Conservation (phyloP, 2,113 vertebrate species). For the Sylvilagus bachmani region DNA sequence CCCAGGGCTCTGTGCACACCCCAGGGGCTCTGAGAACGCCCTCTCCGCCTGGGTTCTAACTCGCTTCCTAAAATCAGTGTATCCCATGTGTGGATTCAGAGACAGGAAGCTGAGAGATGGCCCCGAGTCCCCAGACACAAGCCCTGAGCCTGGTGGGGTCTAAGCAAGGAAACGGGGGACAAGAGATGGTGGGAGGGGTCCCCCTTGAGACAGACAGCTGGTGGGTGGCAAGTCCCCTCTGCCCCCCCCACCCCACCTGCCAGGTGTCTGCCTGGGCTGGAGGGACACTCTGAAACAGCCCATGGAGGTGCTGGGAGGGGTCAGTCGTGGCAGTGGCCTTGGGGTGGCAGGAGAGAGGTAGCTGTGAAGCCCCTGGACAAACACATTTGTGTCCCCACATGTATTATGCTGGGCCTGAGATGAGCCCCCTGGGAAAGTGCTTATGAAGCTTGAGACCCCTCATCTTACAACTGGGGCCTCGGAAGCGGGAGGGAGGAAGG, state of each 20-base stretch:
- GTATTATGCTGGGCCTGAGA: not conserved
- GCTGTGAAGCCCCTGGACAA: constrained; percentile 13
- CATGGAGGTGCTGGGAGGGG: too few relatives aligned
- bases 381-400: not conserved
- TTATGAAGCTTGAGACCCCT: not conserved
- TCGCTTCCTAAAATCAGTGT: constrained; percentile 37
- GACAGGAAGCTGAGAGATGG: constrained; percentile 1
- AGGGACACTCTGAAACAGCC: not conserved
- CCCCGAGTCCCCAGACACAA: not conserved
- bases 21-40: not conserved
- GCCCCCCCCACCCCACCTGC: not conserved
- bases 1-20: not conserved
- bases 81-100: not conserved
- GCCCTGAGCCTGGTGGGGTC: not conserved
- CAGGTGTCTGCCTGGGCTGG: not conserved
- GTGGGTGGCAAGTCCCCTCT: not conserved
- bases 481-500: not conserved
- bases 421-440: not conserved
- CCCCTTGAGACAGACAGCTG: not conserved
- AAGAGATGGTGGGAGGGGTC: not conserved
- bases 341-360: not conserved
- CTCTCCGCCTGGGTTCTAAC: constrained; percentile 56
- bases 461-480: constrained; percentile 13
- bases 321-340: not conserved
- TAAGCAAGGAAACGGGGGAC: not conserved